phyloP scores from a whole-genome alignment of 2,113 vertebrate species.

The Syrrhaptes paradoxus region DNA sequence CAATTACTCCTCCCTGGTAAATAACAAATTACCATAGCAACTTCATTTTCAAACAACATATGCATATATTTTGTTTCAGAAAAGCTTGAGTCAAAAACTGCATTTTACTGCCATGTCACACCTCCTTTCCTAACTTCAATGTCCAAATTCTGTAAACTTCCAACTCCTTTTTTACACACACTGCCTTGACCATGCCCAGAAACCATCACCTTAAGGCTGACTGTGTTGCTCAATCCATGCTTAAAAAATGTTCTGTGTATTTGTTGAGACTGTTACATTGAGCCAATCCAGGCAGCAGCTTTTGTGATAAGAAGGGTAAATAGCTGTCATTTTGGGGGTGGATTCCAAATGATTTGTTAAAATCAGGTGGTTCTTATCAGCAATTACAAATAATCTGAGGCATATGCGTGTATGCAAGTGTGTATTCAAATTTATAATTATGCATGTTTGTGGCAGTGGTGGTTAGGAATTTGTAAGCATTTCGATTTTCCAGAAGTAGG shows the following conservation, averaged over 20 bases:
- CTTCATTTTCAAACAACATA: conserved; percentile 44
- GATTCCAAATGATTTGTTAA: background rate
- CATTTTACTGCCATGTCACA: background rate
- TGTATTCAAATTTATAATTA: background rate
- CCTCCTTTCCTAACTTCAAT: background rate
- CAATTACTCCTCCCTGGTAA: conserved; percentile 63
- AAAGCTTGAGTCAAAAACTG: background rate
- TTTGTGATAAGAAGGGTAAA: background rate
- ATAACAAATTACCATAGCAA: conserved; percentile 73
- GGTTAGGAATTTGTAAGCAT: background rate
- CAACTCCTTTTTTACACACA: background rate
- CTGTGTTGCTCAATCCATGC: background rate
- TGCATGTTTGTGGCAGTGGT: background rate
- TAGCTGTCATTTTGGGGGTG: background rate
- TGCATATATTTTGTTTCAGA: conserved; percentile 23
- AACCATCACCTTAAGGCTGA: background rate
- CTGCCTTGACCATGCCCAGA: background rate
- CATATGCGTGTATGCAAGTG: background rate
- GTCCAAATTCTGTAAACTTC: background rate
- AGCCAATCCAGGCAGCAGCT: background rate
- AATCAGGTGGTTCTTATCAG: background rate
- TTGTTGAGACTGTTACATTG: background rate
- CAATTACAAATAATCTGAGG: background rate
- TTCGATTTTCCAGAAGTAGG: background rate
- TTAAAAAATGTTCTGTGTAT: background rate